Evolutionary conservation across 2,113 vertebrate species (phyloP).

Genomic region (Tinamus guttatus): DNA sequence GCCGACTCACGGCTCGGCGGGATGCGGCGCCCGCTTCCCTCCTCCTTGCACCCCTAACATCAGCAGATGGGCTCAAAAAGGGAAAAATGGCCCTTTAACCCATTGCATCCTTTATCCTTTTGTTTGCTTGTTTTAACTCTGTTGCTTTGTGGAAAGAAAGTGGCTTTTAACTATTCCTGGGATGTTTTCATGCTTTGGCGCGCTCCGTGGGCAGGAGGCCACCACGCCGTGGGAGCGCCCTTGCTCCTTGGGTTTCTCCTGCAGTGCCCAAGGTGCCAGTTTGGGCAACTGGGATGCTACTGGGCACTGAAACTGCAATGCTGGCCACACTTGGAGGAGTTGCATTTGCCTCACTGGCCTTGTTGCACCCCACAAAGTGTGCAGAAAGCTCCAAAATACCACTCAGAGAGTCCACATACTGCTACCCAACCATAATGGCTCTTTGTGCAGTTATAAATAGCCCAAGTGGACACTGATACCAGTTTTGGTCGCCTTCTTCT

Average conservation of each 20-base stretch:
- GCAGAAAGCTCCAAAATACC: neutral
- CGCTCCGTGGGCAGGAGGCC: neutral
- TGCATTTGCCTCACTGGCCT: neutral
- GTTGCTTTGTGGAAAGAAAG: neutral
- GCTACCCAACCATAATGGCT: neutral
- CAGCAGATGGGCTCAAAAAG: neutral
- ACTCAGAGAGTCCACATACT: rapidly evolving
- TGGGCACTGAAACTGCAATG: neutral
- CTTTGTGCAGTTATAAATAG: neutral
- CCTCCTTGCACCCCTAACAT: neutral
- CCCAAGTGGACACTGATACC: neutral
- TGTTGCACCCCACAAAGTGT: neutral
- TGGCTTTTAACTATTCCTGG: neutral
- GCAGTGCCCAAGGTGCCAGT: neutral
- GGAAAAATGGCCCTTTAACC: neutral
- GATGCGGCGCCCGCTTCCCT: neutral
- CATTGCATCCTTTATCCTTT: neutral
- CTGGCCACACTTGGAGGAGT: neutral
- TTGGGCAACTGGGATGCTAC: neutral
- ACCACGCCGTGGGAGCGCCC: neutral
- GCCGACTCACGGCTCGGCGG: constrained; percentile 36
- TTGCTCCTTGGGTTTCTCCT: neutral
- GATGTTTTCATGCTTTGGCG: neutral
- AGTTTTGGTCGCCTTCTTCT: constrained; percentile 14
- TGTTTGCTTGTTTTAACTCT: neutral